A percentile compares a stretch with the other conserved stretches of the same genome.
Conservation (phyloP, 2,113 vertebrate species). For the Falco punctatus region DNA sequence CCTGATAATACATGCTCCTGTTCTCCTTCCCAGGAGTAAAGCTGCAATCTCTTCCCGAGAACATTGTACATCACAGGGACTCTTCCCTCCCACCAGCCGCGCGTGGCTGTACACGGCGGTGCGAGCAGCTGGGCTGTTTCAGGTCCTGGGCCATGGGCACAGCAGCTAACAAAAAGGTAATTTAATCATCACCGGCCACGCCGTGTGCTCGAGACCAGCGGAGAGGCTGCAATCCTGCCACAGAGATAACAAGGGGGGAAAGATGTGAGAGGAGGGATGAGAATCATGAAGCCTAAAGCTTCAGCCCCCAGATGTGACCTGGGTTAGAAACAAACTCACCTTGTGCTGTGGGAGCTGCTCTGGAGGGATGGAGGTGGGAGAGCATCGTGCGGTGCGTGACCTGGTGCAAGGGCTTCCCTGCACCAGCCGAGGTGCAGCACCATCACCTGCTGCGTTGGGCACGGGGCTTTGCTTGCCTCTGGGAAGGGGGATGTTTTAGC, state of each 20-base stretch:
- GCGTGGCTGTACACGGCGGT: accelerated
- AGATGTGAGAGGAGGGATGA: neutral
- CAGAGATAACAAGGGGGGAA: accelerated
- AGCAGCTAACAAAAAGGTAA: neutral
- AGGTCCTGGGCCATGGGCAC: neutral
- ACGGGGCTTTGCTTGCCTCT: neutral
- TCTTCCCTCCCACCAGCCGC: too few species aligned
- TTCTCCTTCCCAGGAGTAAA: neutral
- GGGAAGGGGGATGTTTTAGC: neutral
- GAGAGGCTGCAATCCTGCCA: neutral
- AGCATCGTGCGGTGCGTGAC: accelerated
- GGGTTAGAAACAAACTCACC: neutral
- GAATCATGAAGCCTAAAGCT: neutral
- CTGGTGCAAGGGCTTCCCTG: neutral
- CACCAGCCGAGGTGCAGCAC: neutral
- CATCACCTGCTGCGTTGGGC: accelerated
- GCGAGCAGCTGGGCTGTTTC: neutral
- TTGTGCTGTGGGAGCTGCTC: neutral
- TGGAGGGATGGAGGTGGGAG: neutral
- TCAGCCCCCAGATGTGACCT: neutral
- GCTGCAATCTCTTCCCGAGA: neutral
- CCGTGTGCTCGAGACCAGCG: neutral
- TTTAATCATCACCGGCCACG: accelerated
- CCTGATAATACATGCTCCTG: neutral
- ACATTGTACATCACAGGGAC: neutral